Evolutionary conservation across 2,888 invertebrate genomes (phyloP).

Genomic region (Saturnia pavonia): DNA sequence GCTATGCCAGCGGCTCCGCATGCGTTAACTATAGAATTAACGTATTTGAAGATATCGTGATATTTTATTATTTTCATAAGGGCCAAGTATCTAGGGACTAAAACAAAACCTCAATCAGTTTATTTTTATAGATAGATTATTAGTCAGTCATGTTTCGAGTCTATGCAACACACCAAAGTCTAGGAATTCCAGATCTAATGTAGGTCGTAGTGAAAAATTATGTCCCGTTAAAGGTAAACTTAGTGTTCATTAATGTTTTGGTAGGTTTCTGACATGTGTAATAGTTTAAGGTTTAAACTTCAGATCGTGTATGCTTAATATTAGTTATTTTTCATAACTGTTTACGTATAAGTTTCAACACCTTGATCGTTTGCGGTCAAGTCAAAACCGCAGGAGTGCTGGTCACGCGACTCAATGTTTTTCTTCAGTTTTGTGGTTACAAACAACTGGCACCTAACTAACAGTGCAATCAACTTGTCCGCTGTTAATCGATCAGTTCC

Average conservation of each 20-base stretch:
- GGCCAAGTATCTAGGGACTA: too few relatives aligned
- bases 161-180: background rate
- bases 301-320: too few relatives aligned
- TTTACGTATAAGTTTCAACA: constrained; percentile 20
- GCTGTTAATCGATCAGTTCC: constrained; percentile 39
- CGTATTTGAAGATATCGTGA: too few relatives aligned
- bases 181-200: background rate
- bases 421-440: constrained; percentile 15
- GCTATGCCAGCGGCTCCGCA: too few relatives aligned
- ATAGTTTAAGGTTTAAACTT: background rate
- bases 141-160: background rate
- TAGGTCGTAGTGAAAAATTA: background rate
- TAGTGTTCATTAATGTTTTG: background rate
- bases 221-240: background rate
- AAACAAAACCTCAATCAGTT: too few relatives aligned
- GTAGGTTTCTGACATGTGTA: background rate
- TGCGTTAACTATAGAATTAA: too few relatives aligned
- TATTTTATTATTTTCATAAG: too few relatives aligned
- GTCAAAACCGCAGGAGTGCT: constrained; percentile 18
- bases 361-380: constrained; percentile 16
- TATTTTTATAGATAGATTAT: too few relatives aligned
- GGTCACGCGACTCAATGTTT: constrained; percentile 21
- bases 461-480: constrained; percentile 41
- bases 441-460: constrained; percentile 43
- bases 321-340: background rate